phyloP scores from a whole-genome alignment of 2,797 vertebrate genomes.

The Poeciliopsis turneri region DNA sequence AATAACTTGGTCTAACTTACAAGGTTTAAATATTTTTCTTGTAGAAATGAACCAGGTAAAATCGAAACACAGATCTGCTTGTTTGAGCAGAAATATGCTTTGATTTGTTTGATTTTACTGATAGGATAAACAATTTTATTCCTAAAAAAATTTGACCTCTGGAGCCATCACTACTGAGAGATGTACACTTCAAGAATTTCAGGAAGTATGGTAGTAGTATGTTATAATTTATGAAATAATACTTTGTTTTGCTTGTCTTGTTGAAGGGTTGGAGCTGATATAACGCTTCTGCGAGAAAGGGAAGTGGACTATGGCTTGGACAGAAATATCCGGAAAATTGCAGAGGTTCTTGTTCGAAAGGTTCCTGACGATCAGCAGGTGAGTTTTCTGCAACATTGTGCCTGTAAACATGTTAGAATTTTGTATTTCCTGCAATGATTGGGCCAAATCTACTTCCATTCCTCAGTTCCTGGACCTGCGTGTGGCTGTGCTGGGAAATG shows the following conservation, averaged over 20 bases:
- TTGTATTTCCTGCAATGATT: neutral
- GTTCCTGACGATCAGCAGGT: slow-evolving; percentile 97
- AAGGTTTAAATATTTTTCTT: neutral
- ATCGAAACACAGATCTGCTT: neutral
- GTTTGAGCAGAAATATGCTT: neutral
- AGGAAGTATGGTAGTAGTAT: neutral
- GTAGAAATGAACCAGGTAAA: neutral
- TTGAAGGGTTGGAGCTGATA: slow-evolving; percentile 92
- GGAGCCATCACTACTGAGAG: neutral
- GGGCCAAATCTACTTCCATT: neutral
- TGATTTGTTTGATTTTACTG: neutral
- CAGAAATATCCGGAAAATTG: slow-evolving; percentile 86
- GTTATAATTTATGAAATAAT: neutral
- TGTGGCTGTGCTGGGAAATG: slow-evolving; percentile 95
- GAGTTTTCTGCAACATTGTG: neutral
- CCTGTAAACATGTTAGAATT: neutral
- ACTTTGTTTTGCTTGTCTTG: neutral
- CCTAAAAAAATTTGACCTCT: neutral
- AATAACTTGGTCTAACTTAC: neutral
- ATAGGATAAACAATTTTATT: neutral
- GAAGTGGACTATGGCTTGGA: slow-evolving; percentile 92
- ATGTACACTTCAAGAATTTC: neutral
- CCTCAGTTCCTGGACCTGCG: slow-evolving; percentile 94
- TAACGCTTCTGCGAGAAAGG: slow-evolving; percentile 91
- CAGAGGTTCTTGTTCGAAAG: slow-evolving; percentile 94